Evolutionary conservation across 2,113 vertebrate species (phyloP).

Genomic region (Cheirogaleus medius): DNA sequence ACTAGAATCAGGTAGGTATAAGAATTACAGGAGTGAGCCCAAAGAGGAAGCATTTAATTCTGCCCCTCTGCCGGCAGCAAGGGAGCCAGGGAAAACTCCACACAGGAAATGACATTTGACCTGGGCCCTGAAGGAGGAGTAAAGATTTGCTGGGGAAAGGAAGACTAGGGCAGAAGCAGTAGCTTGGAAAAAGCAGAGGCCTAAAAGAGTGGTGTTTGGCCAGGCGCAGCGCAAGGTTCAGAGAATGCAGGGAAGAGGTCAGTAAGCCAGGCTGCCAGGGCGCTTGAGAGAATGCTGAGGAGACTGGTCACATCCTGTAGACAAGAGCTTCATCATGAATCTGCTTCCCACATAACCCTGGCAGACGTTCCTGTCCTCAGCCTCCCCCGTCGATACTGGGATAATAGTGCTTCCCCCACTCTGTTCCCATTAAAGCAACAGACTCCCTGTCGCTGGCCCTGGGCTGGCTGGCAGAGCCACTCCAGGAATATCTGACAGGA

Average conservation of each 20-base stretch:
- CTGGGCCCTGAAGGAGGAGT: neutral
- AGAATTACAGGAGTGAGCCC: neutral
- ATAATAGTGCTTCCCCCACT: neutral
- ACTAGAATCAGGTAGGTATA: neutral
- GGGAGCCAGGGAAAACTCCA: neutral
- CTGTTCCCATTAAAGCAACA: neutral
- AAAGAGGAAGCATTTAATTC: neutral
- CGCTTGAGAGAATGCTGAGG: neutral
- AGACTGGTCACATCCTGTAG: neutral
- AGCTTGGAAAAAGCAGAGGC: neutral
- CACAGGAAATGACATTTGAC: neutral
- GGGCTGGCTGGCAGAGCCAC: neutral
- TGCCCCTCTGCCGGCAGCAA: neutral
- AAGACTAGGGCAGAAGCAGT: neutral
- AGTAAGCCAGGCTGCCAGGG: fast-evolving
- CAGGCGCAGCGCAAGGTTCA: neutral
- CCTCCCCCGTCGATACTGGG: neutral
- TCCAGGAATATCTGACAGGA: neutral
- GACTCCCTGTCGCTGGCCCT: neutral
- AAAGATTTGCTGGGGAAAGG: neutral
- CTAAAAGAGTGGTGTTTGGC: neutral
- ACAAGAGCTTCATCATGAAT: neutral
- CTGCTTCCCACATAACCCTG: neutral
- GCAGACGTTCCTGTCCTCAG: neutral
- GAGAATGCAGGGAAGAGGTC: neutral